Base-by-base conservation (phyloP, 2,113 vertebrate species). In the Sisor rabdophorus region DNA sequence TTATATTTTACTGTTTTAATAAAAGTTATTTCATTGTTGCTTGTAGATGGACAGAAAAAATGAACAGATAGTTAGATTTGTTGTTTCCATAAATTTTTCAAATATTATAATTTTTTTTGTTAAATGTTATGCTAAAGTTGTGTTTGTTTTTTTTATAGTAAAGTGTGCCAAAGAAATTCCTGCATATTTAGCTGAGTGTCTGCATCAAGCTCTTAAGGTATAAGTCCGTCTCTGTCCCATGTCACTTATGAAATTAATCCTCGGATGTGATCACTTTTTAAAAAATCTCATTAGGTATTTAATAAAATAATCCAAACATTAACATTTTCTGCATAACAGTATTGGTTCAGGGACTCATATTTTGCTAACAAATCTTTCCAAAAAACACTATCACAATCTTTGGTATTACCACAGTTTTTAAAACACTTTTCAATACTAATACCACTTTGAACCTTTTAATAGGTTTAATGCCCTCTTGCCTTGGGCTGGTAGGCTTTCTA, bases 191-290 rank as follows among this genome's bases (percentile, higher is more conserved):
- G 97, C 97, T 0, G 96, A 98, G 82, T 93, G 92, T 1, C 91
- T 99, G 1, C 93, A 95, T 87, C 67, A 92, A 36, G 85, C 95
- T n/a, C 93, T 99, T 93, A 96, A 96, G 93, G 97, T 96, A 87
- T 22, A 85, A 76, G 12, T 17, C 3, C 52, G 11, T 2, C 11
- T 22, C 55, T 50, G 19, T 68, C 0, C 47, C 22, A 50, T 19
- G 50, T 64, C 2, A 44, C 40, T 8, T 7, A 20, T 64, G 11
- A 40, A 22, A 64, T 12, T 40, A 17, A 44, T 36, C 3, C 17
- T 40, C 32, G 17, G 9, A 24, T 44, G 6, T 6, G 32, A 44
- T 65, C 30, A 63, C 19, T 2, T 60, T 32, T n/a, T n/a, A n/a
- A n/a, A n/a, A n/a, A n/a, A 40, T 20, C 44, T 15, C 6, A 40